Conservation (phyloP, 2,888 invertebrate genomes). For the Busseola fusca region DNA sequence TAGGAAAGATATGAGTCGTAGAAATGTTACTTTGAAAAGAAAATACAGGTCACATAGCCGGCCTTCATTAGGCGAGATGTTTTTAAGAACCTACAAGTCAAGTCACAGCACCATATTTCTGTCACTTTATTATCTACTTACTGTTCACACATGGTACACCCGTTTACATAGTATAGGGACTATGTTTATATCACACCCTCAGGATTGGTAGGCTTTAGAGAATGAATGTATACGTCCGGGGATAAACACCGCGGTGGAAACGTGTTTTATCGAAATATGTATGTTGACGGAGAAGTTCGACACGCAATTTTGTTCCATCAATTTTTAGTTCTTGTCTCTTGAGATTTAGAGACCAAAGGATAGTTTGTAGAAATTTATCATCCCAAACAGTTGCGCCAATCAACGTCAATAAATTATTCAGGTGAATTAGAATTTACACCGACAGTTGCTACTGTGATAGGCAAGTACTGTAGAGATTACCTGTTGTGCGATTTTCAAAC, state of each 20-base stretch:
- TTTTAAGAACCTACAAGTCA: constrained; percentile 7
- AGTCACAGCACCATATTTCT: neutral
- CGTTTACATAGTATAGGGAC: constrained; percentile 19
- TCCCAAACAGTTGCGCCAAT: neutral
- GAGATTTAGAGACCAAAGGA: neutral
- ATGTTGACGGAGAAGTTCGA: constrained; percentile 45
- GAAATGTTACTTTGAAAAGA: constrained; percentile 7
- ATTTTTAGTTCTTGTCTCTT: constrained; percentile 44
- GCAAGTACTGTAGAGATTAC: neutral
- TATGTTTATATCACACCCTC: constrained; percentile 15
- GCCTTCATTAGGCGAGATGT: constrained; percentile 3
- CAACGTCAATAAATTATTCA: neutral
- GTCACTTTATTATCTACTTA: neutral
- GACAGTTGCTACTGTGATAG: neutral
- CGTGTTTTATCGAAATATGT: constrained; percentile 49
- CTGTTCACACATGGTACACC: constrained; percentile 5
- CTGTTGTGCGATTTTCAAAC: neutral
- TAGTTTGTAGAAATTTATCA: constrained; percentile 6
- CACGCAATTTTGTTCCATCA: constrained; percentile 44
- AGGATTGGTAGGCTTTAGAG: constrained; percentile 27
- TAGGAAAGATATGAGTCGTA: neutral
- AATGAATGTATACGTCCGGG: constrained; percentile 30
- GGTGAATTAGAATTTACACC: neutral
- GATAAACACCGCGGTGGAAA: constrained; percentile 24
- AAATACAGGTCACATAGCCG: constrained; percentile 15